These are phyloP conservation scores for Poeciliopsis presidionis DNA, from an alignment of 2,797 vertebrate genomes.

Conservation along the genomic window DNA sequence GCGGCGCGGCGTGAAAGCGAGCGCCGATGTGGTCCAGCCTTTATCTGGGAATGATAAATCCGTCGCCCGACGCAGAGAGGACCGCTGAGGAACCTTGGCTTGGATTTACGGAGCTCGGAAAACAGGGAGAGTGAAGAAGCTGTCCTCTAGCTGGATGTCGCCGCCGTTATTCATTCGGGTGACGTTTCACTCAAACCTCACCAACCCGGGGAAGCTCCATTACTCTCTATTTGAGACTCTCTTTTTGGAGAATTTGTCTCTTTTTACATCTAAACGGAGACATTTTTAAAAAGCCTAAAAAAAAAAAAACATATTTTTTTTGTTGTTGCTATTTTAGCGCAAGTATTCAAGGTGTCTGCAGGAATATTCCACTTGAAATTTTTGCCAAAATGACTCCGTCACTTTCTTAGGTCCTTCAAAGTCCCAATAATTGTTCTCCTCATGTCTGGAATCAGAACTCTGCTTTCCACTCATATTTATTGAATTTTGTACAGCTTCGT, in stretches of 20 bases:
- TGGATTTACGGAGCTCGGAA: constrained; percentile 79
- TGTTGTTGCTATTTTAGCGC: not conserved
- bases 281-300: not conserved
- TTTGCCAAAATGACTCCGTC: not conserved
- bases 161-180: constrained; percentile 79
- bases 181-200: constrained; percentile 76
- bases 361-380: not conserved
- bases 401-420: not conserved
- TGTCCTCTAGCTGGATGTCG: constrained; percentile 77
- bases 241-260: constrained; percentile 22
- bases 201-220: constrained; percentile 47
- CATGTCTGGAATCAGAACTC: not conserved
- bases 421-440: not conserved
- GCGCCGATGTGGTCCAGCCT: constrained; percentile 67
- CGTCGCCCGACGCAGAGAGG: constrained; percentile 55
- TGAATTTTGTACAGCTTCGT: not conserved
- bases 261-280: constrained; percentile 19
- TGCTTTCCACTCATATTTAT: not conserved
- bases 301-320: not conserved
- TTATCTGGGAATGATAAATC: constrained; percentile 82
- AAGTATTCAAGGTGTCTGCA: not conserved
- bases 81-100: constrained; percentile 77
- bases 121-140: constrained; percentile 75
- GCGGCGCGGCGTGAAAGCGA: constrained; percentile 55
- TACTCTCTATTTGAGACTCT: constrained; percentile 34